Evolutionary conservation across 30 jellyfish, hydroid and myxozoan genomes (phyloP).

Genomic region (Cassiopea andromeda): DNA sequence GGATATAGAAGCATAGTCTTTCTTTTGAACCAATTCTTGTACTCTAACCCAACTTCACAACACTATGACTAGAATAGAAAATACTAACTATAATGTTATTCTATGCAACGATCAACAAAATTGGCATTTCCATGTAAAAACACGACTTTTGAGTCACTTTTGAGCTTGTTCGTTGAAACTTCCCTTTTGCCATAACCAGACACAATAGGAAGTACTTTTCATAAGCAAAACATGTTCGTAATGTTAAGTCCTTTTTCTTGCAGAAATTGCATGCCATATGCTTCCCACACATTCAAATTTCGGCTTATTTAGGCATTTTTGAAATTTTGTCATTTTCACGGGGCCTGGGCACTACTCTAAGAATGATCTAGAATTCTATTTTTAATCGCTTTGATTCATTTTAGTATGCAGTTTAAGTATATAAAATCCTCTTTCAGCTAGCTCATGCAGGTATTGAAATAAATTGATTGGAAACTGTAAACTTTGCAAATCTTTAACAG

Average conservation of each 20-base stretch:
- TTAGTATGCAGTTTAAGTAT: neutral
- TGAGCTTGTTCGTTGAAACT: neutral
- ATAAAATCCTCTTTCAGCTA: too few species aligned
- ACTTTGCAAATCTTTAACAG: too few species aligned
- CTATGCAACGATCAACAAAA: neutral
- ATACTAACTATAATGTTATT: too few species aligned
- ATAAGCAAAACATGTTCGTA: neutral
- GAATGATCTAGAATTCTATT: neutral
- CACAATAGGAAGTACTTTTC: neutral
- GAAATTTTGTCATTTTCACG: neutral
- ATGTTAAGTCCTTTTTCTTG: neutral
- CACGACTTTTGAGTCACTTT: neutral
- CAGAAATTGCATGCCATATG: neutral
- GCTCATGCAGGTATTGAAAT: too few species aligned
- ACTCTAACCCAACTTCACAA: too few species aligned
- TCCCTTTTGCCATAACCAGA: neutral
- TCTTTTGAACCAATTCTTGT: too few species aligned
- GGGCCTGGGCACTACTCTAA: neutral
- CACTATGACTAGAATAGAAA: neutral
- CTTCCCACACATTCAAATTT: neutral
- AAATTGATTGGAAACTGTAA: too few species aligned
- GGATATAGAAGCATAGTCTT: too few species aligned
- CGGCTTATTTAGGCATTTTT: neutral
- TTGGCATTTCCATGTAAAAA: neutral
- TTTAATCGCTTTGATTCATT: neutral